Evolutionary conservation across 1,140 invertebrate genomes (phyloP), one percentile per base, ranked within the genome.

Genomic region (Metopolophium dirhodum): DNA sequence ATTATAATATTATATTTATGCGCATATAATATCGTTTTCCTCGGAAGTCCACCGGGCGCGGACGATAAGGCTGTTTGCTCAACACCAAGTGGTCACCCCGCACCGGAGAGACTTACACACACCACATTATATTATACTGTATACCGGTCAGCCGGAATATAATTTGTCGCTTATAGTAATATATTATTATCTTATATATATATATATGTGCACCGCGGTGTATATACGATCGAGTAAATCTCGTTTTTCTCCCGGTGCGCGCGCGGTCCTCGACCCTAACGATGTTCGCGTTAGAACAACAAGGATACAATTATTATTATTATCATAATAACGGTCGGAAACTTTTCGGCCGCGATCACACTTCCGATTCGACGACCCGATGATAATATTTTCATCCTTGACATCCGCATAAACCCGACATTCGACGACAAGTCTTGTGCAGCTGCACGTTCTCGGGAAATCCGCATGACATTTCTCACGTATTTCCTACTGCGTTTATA

Each of bases 21-120:
- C 41, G 23, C 83, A 41, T 26, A 6, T 41, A 85, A 45, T 85
- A 85, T 85, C 23, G 23, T 85, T 85, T 77, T n/a, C 61, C 30
- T 77, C 85, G 86, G 14, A 49, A 88, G 47, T 88, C 86, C 30
- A n/a, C 86, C 87, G 87, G 49, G 87, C 86, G 30, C 30, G 6
- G 30, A 51, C 87, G 87, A 88, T 88, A 88, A 88, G 87, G n/a
- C 49, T 88, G 87, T 88, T 88, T 88, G 87, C n/a, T 87, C 41
- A 87, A 87, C 26, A 35, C 86, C 86, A 35, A 85, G 23, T 41
- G 85, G 83, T 45, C 86, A 3, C 37, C 82, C 18, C n/a, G 47
- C 41, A 45, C 7, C n/a, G 47, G 7, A 51, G 7, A 51, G n/a
- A 68, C 77, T 82, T 41, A 37, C 35, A 23, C 82, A 51, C 77